phyloP scores from a whole-genome alignment of 1,140 invertebrate species.

The Zaprionus africanus region DNA sequence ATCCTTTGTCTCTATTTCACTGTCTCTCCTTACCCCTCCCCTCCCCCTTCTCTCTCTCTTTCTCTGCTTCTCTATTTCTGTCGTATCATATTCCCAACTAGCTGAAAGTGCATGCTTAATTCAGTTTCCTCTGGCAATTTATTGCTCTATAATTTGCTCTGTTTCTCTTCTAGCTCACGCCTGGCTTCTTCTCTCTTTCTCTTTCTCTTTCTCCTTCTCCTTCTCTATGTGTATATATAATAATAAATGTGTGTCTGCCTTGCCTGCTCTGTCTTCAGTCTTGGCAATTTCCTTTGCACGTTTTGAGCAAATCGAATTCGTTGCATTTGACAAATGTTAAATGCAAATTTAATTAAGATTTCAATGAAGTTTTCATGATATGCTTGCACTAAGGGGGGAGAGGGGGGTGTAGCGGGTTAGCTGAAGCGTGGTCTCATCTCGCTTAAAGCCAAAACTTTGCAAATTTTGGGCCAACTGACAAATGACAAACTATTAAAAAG shows the following conservation, averaged over 20 bases:
- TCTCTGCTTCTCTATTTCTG: not conserved
- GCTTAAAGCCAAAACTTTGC: conserved; percentile 21
- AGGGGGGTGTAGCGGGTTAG: not conserved
- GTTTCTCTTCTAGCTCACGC: not conserved
- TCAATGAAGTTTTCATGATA: not conserved
- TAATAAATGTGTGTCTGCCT: not conserved
- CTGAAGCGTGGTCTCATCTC: not conserved
- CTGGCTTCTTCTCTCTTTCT: not conserved
- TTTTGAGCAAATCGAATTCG: conserved; percentile 2
- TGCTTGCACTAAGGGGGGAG: not conserved
- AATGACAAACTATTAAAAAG: conserved; percentile 34
- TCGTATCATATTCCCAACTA: not conserved
- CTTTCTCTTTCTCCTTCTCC: not conserved
- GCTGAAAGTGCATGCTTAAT: conserved; percentile 1
- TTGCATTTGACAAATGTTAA: conserved; percentile 16
- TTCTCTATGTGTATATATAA: not conserved
- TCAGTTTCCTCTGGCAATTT: not conserved
- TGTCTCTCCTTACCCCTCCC: not conserved
- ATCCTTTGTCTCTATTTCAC: not conserved
- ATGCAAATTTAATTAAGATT: conserved; percentile 25
- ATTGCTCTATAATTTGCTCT: not conserved
- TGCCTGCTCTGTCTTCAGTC: not conserved
- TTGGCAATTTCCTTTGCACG: not conserved
- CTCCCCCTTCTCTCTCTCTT: not conserved
- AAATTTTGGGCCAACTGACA: not conserved